A percentile compares a stretch with the other conserved stretches of the same genome.
Conservation (phyloP, 2,888 invertebrate genomes). For the Drosophila prostipennis region DNA sequence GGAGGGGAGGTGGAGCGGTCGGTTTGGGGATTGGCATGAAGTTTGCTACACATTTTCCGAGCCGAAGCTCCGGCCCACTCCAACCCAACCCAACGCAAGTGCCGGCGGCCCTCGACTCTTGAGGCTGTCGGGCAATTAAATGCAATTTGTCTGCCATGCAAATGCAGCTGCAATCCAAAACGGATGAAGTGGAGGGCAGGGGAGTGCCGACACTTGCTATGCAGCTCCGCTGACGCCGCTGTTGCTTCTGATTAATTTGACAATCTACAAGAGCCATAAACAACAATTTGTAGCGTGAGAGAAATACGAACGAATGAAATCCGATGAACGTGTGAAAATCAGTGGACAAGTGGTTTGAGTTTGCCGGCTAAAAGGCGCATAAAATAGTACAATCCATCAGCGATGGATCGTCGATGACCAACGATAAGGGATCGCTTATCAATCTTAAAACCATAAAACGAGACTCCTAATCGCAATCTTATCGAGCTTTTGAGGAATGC, state of each 20-base stretch:
- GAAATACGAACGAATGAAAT: slow-evolving; percentile 31
- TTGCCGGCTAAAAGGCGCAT: background rate
- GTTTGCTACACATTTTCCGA: slow-evolving; percentile 21
- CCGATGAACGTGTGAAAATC: slow-evolving; percentile 27
- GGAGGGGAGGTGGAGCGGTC: no score
- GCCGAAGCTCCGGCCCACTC: slow-evolving; percentile 2
- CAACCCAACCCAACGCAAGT: background rate
- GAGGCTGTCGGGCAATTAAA: slow-evolving; percentile 66
- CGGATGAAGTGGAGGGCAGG: slow-evolving; percentile 2
- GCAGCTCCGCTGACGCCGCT: slow-evolving; percentile 44
- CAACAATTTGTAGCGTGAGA: slow-evolving; percentile 43
- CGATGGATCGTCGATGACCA: slow-evolving; percentile 7
- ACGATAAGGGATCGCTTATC: slow-evolving; percentile 33
- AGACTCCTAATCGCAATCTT: slow-evolving; percentile 30
- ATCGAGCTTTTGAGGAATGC: slow-evolving; percentile 36
- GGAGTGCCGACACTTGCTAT: slow-evolving; percentile 27
- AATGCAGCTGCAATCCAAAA: slow-evolving; percentile 33
- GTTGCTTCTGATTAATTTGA: slow-evolving; percentile 55
- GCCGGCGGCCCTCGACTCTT: slow-evolving; percentile 24
- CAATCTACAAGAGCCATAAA: slow-evolving; percentile 50
- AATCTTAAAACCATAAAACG: slow-evolving; percentile 12
- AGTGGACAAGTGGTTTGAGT: slow-evolving; percentile 16
- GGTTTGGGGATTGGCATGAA: slow-evolving; percentile 18
- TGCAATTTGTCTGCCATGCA: slow-evolving; percentile 60
- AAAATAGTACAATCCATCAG: background rate